These are phyloP conservation scores for Coracopsis vasa DNA, from an alignment of 2,113 vertebrate species.

Conservation along the genomic window DNA sequence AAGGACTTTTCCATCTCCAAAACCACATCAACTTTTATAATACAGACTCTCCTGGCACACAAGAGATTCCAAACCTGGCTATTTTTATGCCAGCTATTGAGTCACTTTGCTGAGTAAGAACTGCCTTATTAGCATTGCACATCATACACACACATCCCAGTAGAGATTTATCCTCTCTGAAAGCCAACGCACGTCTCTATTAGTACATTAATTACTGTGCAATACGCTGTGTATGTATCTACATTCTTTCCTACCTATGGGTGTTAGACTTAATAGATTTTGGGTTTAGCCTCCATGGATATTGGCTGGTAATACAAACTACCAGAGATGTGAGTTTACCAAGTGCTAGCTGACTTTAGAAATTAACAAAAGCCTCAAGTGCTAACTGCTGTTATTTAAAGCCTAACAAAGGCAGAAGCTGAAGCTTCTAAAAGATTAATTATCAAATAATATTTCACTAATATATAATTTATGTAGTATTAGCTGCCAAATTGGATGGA, in stretches of 20 bases:
- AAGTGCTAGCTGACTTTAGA: neutral
- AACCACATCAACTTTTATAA: constrained; percentile 8
- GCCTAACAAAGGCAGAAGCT: neutral
- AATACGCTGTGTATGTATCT: neutral
- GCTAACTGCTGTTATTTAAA: neutral
- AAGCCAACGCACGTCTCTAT: constrained; percentile 11
- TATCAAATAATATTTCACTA: neutral
- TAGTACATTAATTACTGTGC: constrained; percentile 18
- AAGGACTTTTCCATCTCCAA: neutral
- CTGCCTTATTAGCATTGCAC: constrained; percentile 16
- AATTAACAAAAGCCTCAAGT: neutral
- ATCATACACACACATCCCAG: neutral
- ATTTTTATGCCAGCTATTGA: constrained; percentile 47
- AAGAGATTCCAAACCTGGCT: constrained; percentile 29
- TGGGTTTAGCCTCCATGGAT: neutral
- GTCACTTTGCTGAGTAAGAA: constrained; percentile 60
- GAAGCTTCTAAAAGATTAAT: neutral
- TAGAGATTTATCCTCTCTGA: constrained; percentile 16
- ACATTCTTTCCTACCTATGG: neutral
- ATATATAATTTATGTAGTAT: neutral
- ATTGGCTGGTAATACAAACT: neutral
- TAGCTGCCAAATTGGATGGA: neutral
- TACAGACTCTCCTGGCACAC: constrained; percentile 5
- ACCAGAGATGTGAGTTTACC: neutral
- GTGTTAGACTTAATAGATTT: neutral